A percentile compares a stretch with the other conserved stretches of the same genome.
Evolutionary conservation across 1,140 invertebrate species (phyloP).

Genomic region (Drosophila tsacasi): DNA sequence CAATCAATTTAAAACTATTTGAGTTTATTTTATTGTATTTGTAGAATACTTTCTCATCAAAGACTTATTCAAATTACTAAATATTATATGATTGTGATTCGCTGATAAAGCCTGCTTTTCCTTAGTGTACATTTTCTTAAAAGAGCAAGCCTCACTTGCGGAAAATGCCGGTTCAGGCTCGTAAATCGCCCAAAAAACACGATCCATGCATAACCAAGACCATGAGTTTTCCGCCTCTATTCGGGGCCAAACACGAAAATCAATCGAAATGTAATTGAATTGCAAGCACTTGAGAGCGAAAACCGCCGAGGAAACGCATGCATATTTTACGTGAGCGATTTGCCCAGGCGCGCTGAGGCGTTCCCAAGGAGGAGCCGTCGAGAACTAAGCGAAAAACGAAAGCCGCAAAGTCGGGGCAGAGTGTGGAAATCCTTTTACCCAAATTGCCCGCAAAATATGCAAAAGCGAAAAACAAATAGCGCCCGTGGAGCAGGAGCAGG

Average conservation of each 20-base stretch:
- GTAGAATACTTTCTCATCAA: neutral
- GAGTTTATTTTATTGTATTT: neutral
- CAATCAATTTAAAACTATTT: neutral
- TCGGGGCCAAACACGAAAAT: slow-evolving; percentile 73
- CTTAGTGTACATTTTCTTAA: neutral
- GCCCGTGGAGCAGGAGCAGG: slow-evolving; percentile 28
- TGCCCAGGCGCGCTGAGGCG: slow-evolving; percentile 39
- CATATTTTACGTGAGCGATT: slow-evolving; percentile 83
- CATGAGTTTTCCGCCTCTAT: slow-evolving; percentile 16
- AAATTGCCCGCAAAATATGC: slow-evolving; percentile 79
- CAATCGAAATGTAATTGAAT: slow-evolving; percentile 82
- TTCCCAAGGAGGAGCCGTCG: slow-evolving; percentile 4
- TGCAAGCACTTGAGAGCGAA: slow-evolving; percentile 78
- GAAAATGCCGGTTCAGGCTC: slow-evolving; percentile 29
- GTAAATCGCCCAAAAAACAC: slow-evolving; percentile 47
- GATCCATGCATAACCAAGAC: slow-evolving; percentile 12
- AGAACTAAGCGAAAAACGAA: slow-evolving; percentile 14
- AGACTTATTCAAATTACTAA: neutral
- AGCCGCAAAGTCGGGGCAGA: slow-evolving; percentile 26
- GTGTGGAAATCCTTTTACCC: slow-evolving; percentile 56
- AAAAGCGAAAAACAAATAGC: slow-evolving; percentile 77
- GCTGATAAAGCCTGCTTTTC: neutral
- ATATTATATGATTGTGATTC: neutral
- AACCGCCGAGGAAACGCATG: slow-evolving; percentile 78
- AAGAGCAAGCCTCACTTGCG: slow-evolving; percentile 5